Base-by-base conservation (phyloP, 92 coral and sea anemone genomes). In the Ricordea florida region DNA sequence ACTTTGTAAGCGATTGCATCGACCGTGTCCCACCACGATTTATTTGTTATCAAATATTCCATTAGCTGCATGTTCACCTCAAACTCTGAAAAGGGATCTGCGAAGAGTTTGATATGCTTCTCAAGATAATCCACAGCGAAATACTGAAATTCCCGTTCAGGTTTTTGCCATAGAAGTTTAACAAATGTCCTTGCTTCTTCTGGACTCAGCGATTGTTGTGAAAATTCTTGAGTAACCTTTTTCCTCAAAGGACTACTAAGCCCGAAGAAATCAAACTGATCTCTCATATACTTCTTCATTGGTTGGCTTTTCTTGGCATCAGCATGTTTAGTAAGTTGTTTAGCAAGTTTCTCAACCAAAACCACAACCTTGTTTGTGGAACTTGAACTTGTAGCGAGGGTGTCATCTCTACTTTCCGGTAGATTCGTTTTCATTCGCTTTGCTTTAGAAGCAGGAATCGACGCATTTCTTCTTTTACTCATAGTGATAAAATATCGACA, bases 21-120 rank as follows among this genome's bases (percentile, higher is more conserved):
- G 0, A 96, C 96, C 1, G 99, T 92, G 32, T 96, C 99, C 99
- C 99, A 96, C 99, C 99, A 96, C 0, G 99, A 92, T 59, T 89
- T 96, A 8, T 74, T 75, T 10, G 91, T 82, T 23, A 96, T 61
- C 46, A 96, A 42, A 55, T 59, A 45, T 53, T 86, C 65, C 17
- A 91, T 67, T 40, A 83, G 83, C 10, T 79, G 81, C 41, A 96
- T 49, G 57, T 92, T 96, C 6, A 72, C 84, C n/a, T 89, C 83
- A 44, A 96, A 93, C 33, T 96, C 97, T 6, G 24, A 67, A 6
- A 49, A 28, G 1, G 87, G 48, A 1, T 79, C 83, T 66, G 84
- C 85, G 50, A 87, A 57, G 21, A 7, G 26, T 35, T 90, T 80
- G 30, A 82, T 49, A 66, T 89, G 76, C 48, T 89, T 92, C 70